phyloP scores from a whole-genome alignment of 1,140 invertebrate species.

The Listronotus oregonensis region DNA sequence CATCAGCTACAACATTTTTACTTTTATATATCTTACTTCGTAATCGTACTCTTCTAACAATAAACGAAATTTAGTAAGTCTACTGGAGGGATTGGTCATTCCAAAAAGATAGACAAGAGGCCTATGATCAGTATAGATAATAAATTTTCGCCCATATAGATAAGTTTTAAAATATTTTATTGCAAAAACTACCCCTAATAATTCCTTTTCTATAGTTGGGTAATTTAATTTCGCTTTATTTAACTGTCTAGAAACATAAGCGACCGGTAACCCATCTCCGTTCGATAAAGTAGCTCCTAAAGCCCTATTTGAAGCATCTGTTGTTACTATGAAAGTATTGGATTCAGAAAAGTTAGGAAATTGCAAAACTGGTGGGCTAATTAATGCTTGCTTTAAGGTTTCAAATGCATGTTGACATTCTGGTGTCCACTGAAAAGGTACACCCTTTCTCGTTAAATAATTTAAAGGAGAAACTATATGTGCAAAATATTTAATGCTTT shows the following conservation, averaged over 20 bases:
- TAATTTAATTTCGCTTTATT: constrained; percentile 9
- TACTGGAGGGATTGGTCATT: constrained; percentile 21
- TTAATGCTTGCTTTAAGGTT: too few relatives aligned
- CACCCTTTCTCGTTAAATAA: too few relatives aligned
- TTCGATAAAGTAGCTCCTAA: constrained; percentile 6
- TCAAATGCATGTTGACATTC: too few relatives aligned
- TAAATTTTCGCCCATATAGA: constrained; percentile 22
- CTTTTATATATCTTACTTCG: constrained; percentile 18
- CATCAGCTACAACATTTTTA: constrained; percentile 26
- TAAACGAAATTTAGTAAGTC: constrained; percentile 12
- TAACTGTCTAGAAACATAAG: constrained; percentile 1
- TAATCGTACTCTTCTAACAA: too few relatives aligned
- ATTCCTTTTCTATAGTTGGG: constrained; percentile 17
- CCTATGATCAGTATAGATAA: constrained; percentile 14
- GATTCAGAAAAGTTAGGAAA: too few relatives aligned
- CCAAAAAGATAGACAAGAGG: constrained; percentile 21
- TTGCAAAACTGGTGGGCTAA: too few relatives aligned
- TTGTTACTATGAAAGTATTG: too few relatives aligned
- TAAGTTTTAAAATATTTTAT: constrained; percentile 16
- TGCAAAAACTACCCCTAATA: constrained; percentile 14
- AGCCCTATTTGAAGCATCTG: too few relatives aligned
- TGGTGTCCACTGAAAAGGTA: too few relatives aligned
- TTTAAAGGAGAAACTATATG: too few relatives aligned
- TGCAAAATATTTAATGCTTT: too few relatives aligned
- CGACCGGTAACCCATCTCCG: neutral